A percentile compares a stretch with the other conserved stretches of the same genome.
Evolutionary conservation across 2,888 invertebrate genomes (phyloP).

Genomic region (Lampropteryx suffumata): DNA sequence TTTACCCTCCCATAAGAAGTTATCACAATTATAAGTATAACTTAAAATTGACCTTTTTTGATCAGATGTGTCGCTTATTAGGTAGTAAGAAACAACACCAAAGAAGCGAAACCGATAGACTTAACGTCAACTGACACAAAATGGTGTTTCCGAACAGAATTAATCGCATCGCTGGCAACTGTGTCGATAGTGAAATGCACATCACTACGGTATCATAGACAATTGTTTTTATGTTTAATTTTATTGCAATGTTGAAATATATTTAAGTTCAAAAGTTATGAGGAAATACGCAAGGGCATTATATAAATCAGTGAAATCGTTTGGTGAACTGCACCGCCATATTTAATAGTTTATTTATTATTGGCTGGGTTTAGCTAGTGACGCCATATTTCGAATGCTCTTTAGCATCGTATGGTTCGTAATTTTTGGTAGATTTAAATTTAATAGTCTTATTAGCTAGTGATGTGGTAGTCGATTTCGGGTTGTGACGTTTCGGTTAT

Average conservation of each 20-base stretch:
- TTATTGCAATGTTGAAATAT: background rate
- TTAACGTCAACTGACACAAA: conserved; percentile 24
- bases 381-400: background rate
- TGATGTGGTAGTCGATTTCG: conserved; percentile 27
- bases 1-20: too few species aligned
- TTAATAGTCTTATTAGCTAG: conserved; percentile 13
- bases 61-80: too few species aligned
- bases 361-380: conserved; percentile 6
- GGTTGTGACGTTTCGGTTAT: conserved; percentile 32
- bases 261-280: conserved; percentile 3
- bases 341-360: conserved; percentile 1
- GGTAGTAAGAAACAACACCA: conserved; percentile 18
- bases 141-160: conserved; percentile 38
- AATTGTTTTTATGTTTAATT: conserved; percentile 5
- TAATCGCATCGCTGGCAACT: conserved; percentile 36
- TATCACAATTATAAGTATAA: too few species aligned
- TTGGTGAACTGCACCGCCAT: too few species aligned
- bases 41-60: too few species aligned
- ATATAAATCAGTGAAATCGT: too few species aligned
- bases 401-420: background rate
- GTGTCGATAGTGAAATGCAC: conserved; percentile 30
- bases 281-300: too few species aligned
- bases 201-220: conserved; percentile 27
- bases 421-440: conserved; percentile 3
- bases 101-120: conserved; percentile 30